A percentile compares a stretch with the other conserved stretches of the same genome.
These are phyloP conservation scores for Artibeus lituratus DNA, from an alignment of 2,797 vertebrate species.

Conservation along the genomic window DNA sequence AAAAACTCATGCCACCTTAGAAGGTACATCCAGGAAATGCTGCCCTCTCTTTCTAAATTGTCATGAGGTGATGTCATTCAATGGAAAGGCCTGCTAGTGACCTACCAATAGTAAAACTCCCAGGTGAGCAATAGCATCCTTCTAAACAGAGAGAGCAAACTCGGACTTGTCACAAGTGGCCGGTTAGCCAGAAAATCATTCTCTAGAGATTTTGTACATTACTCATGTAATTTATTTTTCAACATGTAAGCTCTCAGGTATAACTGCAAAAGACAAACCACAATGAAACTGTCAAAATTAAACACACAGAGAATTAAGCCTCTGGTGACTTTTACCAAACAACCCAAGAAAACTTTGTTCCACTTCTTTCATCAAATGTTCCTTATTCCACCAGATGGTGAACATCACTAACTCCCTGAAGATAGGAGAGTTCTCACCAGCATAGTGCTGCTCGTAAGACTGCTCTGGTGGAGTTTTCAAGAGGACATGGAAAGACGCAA, in stretches of 20 bases:
- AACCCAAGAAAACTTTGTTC: constrained; percentile 25
- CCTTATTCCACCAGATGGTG: neutral
- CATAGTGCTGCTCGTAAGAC: constrained; percentile 32
- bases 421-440: constrained; percentile 41
- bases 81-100: neutral
- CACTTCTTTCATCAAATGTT: neutral
- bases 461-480: constrained; percentile 49
- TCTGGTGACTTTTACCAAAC: neutral
- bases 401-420: constrained; percentile 34
- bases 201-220: neutral
- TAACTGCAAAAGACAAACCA: neutral
- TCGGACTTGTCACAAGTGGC: neutral
- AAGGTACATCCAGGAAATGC: neutral
- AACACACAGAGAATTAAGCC: neutral
- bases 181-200: neutral
- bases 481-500: constrained; percentile 67
- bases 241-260: neutral
- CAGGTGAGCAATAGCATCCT: neutral
- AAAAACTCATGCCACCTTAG: neutral
- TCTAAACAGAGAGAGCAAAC: constrained; percentile 28
- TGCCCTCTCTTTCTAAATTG: neutral
- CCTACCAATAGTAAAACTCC: neutral
- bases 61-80: neutral
- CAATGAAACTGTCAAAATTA: neutral
- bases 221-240: neutral